phyloP scores from a whole-genome alignment of 2,888 invertebrate genomes.

The Agrochola circellaris region DNA sequence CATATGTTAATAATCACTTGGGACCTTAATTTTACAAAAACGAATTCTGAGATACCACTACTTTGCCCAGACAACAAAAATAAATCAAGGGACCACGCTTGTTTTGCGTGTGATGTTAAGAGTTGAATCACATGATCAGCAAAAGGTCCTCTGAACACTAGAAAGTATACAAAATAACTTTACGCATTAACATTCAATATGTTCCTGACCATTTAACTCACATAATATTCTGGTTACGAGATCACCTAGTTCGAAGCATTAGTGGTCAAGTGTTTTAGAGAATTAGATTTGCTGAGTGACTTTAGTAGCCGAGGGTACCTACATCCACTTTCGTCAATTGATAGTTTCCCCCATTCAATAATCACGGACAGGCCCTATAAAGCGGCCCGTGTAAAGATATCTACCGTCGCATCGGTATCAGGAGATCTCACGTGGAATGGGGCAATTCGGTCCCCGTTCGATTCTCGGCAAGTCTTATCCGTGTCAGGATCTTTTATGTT shows the following conservation, averaged over 20 bases:
- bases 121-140: neutral
- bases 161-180: neutral
- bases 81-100: too few species aligned
- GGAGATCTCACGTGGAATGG: slow-evolving; percentile 68
- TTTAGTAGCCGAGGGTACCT: neutral
- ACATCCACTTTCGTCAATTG: slow-evolving; percentile 40
- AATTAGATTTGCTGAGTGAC: too few species aligned
- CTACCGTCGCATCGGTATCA: slow-evolving; percentile 57
- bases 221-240: neutral
- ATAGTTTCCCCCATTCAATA: slow-evolving; percentile 58
- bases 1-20: neutral
- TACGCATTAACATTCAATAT: neutral
- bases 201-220: neutral
- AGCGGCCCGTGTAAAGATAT: slow-evolving; percentile 63
- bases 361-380: slow-evolving; percentile 33
- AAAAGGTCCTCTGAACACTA: neutral
- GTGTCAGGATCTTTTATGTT: slow-evolving; percentile 61
- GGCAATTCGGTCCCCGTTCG: slow-evolving; percentile 66
- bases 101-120: neutral
- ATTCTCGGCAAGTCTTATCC: slow-evolving; percentile 61
- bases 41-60: neutral
- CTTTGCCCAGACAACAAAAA: neutral
- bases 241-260: neutral
- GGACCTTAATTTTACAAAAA: neutral
- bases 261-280: neutral